phyloP scores from a whole-genome alignment of 2,113 vertebrate species.

The Mustelus asterias region DNA sequence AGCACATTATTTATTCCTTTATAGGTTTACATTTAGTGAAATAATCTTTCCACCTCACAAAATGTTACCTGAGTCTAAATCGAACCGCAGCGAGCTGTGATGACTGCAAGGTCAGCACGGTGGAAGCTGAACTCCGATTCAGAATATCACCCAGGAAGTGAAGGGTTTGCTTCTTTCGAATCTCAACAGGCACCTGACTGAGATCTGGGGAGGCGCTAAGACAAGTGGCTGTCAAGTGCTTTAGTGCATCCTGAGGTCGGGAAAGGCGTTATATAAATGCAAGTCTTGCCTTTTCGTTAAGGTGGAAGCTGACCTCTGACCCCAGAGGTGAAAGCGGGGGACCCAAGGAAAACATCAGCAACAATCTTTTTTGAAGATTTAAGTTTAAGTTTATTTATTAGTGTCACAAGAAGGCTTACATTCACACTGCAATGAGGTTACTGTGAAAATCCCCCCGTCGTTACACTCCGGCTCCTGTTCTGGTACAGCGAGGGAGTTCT shows the following conservation, averaged over 20 bases:
- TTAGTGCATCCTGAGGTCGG: no score
- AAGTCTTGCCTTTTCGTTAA: no score
- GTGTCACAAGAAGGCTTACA: no score
- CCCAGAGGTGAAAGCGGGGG: background rate
- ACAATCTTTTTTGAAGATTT: no score
- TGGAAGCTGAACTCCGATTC: background rate
- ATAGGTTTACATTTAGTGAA: background rate
- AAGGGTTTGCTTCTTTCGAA: background rate
- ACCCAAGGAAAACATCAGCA: background rate
- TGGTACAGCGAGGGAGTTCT: no score
- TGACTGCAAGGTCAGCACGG: background rate
- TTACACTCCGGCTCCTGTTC: no score
- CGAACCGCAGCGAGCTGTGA: background rate
- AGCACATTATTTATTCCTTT: background rate
- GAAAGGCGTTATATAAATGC: no score
- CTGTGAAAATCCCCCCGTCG: no score
- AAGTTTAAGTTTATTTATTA: no score
- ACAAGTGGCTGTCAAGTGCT: background rate
- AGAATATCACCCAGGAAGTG: background rate
- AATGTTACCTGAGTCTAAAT: background rate
- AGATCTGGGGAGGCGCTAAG: background rate
- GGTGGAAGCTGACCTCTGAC: background rate
- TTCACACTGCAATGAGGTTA: no score
- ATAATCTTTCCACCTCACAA: background rate
- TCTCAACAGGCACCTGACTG: background rate